Percentiles rank a stretch among this genome's conserved stretches.
Conservation (phyloP, 1,140 invertebrate genomes). For the Ceratoteleas bidentatus region DNA sequence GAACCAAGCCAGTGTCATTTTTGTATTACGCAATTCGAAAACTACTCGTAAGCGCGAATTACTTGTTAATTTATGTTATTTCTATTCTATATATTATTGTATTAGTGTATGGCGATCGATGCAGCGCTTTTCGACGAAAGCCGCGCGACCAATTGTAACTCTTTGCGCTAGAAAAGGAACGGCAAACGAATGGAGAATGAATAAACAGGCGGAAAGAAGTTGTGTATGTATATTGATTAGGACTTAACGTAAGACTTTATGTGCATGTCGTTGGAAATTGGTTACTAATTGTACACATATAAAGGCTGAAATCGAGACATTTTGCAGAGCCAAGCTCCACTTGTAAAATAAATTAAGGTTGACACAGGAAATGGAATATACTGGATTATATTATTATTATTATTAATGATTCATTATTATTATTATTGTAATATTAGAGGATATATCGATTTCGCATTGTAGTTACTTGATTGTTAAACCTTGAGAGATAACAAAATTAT, state of each 20-base stretch:
- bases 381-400: constrained; percentile 54
- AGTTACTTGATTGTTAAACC: constrained; percentile 58
- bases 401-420: constrained; percentile 51
- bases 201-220: constrained; percentile 17
- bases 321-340: constrained; percentile 65
- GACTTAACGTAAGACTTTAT: constrained; percentile 66
- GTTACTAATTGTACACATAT: constrained; percentile 63
- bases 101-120: constrained; percentile 37
- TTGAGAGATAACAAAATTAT: constrained; percentile 56
- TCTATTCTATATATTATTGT: constrained; percentile 21
- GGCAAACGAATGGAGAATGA: background rate
- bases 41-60: too few species aligned
- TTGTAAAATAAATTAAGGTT: constrained; percentile 68
- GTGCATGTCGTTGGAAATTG: constrained; percentile 67
- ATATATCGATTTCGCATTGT: constrained; percentile 57
- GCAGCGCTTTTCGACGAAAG: constrained; percentile 40
- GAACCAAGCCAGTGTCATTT: constrained; percentile 20
- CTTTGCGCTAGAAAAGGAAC: constrained; percentile 57
- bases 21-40: constrained; percentile 24
- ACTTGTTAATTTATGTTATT: constrained; percentile 45
- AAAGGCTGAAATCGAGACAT: constrained; percentile 57
- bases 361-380: constrained; percentile 49
- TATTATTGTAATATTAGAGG: constrained; percentile 44
- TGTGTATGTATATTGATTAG: constrained; percentile 60
- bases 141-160: constrained; percentile 47